Conservation (phyloP, 1,140 invertebrate genomes). For the Xylocopa sonorina region DNA sequence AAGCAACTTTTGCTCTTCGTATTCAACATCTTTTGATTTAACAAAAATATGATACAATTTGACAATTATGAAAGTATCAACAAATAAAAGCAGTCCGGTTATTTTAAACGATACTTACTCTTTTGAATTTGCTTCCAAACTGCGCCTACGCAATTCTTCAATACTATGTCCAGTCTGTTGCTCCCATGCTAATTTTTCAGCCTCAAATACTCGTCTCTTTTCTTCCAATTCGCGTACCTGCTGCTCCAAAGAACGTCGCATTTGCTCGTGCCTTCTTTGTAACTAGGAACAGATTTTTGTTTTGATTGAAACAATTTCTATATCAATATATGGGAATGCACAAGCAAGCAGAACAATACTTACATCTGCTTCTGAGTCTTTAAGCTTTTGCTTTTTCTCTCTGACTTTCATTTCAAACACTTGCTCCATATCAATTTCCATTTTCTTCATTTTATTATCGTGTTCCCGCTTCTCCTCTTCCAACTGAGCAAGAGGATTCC, state of each 20-base stretch:
- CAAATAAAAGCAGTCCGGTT: slow-evolving; percentile 25
- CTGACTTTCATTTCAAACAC: slow-evolving; percentile 93
- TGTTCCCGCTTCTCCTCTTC: slow-evolving; percentile 98
- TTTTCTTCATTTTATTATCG: slow-evolving; percentile 97
- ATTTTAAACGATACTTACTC: slow-evolving; percentile 85
- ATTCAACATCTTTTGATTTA: slow-evolving; percentile 11
- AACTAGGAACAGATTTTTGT: slow-evolving; percentile 78
- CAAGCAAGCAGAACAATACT: slow-evolving; percentile 67
- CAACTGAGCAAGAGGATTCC: slow-evolving; percentile 98
- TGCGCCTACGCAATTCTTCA: slow-evolving; percentile 91
- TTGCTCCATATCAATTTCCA: slow-evolving; percentile 98
- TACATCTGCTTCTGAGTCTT: slow-evolving; percentile 95
- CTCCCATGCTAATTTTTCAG: slow-evolving; percentile 95
- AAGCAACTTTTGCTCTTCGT: slow-evolving; percentile 22
- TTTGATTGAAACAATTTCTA: not conserved
- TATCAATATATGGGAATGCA: too few species aligned
- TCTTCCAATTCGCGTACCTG: slow-evolving; percentile 96
- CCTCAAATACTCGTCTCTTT: slow-evolving; percentile 91
- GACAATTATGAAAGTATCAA: slow-evolving; percentile 16
- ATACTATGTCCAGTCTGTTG: slow-evolving; percentile 93
- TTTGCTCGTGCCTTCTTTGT: slow-evolving; percentile 87
- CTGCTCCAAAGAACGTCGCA: slow-evolving; percentile 88
- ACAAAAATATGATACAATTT: not conserved
- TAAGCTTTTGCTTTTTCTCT: slow-evolving; percentile 96
- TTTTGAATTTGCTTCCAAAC: slow-evolving; percentile 93